phyloP scores from a whole-genome alignment of 1,140 invertebrate species.

The Drosophila pallidifrons region DNA sequence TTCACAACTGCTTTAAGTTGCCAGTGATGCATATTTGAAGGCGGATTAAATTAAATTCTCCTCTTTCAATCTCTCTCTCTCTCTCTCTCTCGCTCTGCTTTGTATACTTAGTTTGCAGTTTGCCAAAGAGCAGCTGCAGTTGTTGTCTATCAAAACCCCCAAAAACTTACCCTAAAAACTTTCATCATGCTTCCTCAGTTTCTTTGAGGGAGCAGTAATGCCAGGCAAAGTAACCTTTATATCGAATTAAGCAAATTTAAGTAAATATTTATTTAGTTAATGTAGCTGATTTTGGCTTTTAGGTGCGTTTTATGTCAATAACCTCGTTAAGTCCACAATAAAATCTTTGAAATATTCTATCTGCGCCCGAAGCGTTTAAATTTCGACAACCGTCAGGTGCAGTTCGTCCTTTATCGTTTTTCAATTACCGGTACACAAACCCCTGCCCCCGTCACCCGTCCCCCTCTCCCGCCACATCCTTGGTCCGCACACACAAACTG shows the following conservation, averaged over 20 bases:
- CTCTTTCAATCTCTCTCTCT: too few species aligned
- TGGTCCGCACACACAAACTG: slow-evolving; percentile 9
- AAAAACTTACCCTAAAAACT: not conserved
- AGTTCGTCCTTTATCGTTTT: slow-evolving; percentile 66
- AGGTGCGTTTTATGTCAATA: slow-evolving; percentile 7
- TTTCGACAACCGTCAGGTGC: slow-evolving; percentile 33
- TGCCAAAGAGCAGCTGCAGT: slow-evolving; percentile 3
- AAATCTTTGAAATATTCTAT: not conserved
- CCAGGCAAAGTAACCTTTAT: not conserved
- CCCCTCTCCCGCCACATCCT: too few species aligned
- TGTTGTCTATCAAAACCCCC: not conserved
- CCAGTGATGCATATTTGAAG: slow-evolving; percentile 24
- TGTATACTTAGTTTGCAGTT: slow-evolving; percentile 5
- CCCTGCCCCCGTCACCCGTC: not conserved
- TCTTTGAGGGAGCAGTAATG: not conserved
- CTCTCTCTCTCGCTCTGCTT: not conserved
- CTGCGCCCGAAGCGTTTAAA: slow-evolving; percentile 29
- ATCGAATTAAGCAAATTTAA: slow-evolving; percentile 4
- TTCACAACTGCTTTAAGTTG: slow-evolving; percentile 16
- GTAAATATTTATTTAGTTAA: slow-evolving; percentile 17
- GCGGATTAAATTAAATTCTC: slow-evolving; percentile 26
- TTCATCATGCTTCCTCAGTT: not conserved
- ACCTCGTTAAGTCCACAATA: slow-evolving; percentile 7
- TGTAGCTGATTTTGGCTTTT: not conserved
- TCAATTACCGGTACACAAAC: slow-evolving; percentile 58